Conservation (phyloP, 2,113 vertebrate genomes). For the Poicephalus meyeri region DNA sequence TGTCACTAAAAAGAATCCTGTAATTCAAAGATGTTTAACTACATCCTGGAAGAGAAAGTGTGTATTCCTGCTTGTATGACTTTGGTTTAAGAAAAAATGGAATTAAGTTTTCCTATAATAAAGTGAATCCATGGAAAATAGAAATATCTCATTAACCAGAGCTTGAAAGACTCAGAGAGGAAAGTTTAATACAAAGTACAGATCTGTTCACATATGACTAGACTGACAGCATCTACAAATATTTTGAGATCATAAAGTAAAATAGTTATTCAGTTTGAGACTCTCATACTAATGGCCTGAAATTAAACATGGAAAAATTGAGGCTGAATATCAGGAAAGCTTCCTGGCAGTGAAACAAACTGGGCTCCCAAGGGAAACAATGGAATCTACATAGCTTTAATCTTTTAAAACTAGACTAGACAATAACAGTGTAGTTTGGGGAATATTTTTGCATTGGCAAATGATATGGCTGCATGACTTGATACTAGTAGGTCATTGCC, state of each 20-base stretch:
- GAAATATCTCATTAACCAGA: neutral
- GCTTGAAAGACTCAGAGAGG: neutral
- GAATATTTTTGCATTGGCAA: constrained; percentile 41
- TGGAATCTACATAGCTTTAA: constrained; percentile 50
- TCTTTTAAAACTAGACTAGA: constrained; percentile 62
- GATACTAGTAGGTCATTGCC: neutral
- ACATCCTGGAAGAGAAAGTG: neutral
- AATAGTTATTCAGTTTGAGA: neutral
- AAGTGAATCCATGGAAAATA: neutral
- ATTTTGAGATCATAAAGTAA: constrained; percentile 15
- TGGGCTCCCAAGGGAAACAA: constrained; percentile 48
- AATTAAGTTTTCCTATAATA: neutral
- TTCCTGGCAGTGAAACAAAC: constrained; percentile 60
- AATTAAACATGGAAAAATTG: constrained; percentile 68
- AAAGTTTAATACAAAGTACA: constrained; percentile 3
- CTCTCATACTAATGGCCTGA: constrained; percentile 55
- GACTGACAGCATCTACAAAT: neutral
- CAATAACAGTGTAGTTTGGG: constrained; percentile 36
- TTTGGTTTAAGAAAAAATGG: neutral
- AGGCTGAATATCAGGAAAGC: constrained; percentile 55
- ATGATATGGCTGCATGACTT: neutral
- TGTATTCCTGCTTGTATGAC: neutral
- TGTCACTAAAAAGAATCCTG: neutral
- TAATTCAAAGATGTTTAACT: neutral
- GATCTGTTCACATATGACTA: neutral